These are phyloP conservation scores for Smithornis capensis DNA, from an alignment of 2,113 vertebrate genomes.

Conservation along the genomic window DNA sequence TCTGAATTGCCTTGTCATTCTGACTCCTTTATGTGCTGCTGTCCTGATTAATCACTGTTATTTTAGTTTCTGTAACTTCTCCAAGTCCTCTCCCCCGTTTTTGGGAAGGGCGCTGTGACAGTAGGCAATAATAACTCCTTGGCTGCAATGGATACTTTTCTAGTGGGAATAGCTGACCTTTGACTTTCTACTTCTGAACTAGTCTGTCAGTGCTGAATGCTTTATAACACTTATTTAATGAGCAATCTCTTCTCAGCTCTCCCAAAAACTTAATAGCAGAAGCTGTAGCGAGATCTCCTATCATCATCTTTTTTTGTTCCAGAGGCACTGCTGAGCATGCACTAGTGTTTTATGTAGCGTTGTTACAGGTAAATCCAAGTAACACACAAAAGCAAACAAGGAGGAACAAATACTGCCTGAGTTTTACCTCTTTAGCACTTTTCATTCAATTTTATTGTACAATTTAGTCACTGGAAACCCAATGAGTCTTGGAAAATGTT, in stretches of 20 bases:
- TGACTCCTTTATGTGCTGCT: neutral
- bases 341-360: neutral
- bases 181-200: conserved; percentile 41
- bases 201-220: conserved; percentile 15
- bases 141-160: neutral
- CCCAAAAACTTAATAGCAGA: conserved; percentile 56
- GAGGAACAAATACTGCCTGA: neutral
- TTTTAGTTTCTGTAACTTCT: neutral
- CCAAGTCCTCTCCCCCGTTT: neutral
- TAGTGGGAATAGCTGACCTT: conserved; percentile 13
- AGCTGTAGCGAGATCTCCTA: conserved; percentile 53
- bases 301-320: conserved; percentile 39
- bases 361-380: conserved; percentile 2
- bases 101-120: conserved; percentile 1
- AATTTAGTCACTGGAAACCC: neutral
- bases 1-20: neutral
- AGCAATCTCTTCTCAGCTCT: conserved; percentile 49
- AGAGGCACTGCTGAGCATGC: neutral
- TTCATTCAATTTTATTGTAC: neutral
- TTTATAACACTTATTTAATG: conserved; percentile 56
- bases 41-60: neutral
- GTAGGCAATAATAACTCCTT: neutral
- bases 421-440: neutral
- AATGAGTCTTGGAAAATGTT: neutral
- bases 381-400: neutral